phyloP scores from a whole-genome alignment of 2,888 invertebrate species.

The Mayetiola destructor region DNA sequence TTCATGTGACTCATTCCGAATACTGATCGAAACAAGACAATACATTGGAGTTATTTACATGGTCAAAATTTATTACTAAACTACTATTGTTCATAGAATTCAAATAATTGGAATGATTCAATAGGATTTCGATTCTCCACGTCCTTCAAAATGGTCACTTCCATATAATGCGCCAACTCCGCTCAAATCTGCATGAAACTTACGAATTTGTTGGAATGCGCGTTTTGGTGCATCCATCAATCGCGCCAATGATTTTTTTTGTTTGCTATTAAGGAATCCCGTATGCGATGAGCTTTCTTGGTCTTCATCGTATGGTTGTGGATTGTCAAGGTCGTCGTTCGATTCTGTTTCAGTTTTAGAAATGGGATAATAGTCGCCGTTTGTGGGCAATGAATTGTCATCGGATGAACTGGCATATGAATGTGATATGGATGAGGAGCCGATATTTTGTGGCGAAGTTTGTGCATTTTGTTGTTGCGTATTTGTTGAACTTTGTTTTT shows the following conservation, averaged over 20 bases:
- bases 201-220: neutral
- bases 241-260: constrained; percentile 10
- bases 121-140: too few species aligned
- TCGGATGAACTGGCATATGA: neutral
- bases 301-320: neutral
- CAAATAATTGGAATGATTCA: neutral
- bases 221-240: neutral
- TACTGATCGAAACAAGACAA: too few species aligned
- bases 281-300: neutral
- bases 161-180: constrained; percentile 13
- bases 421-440: neutral
- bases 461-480: neutral
- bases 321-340: constrained; percentile 2
- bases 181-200: constrained; percentile 10
- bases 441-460: too few species aligned
- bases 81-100: neutral
- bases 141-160: neutral
- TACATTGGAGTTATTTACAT: neutral
- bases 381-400: neutral
- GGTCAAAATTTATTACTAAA: neutral
- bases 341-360: neutral
- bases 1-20: too few species aligned
- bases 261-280: neutral
- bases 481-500: too few species aligned
- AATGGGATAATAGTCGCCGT: neutral